These are phyloP conservation scores for Melinopterus prodromus DNA, from an alignment of 2,888 invertebrate genomes.

Conservation along the genomic window DNA sequence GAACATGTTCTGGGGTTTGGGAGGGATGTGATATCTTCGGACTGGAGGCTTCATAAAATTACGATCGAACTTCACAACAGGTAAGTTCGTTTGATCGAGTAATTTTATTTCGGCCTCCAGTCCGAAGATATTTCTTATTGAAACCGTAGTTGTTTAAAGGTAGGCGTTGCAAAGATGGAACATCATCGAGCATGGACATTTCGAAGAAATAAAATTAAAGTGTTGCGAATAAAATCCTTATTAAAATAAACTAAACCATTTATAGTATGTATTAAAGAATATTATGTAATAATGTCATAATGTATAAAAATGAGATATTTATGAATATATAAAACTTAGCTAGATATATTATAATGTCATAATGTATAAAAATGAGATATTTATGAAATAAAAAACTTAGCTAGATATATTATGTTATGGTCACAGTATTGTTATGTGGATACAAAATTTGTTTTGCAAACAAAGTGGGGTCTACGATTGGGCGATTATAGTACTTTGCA, in stretches of 20 bases:
- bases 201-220: not conserved
- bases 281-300: not conserved
- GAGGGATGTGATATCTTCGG: not conserved
- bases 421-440: not conserved
- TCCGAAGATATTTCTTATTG: slow-evolving; percentile 8
- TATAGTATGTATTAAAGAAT: not conserved
- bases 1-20: slow-evolving; percentile 4
- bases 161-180: not conserved
- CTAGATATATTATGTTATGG: not conserved
- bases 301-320: not conserved
- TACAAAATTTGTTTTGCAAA: not conserved
- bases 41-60: slow-evolving; percentile 11
- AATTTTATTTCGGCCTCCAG: slow-evolving; percentile 17
- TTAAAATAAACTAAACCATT: not conserved
- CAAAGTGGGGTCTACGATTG: not conserved
- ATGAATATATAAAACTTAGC: not conserved
- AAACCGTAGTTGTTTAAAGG: slow-evolving; percentile 8
- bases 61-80: slow-evolving; percentile 15
- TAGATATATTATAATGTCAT: not conserved
- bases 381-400: not conserved
- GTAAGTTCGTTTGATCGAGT: slow-evolving; percentile 14
- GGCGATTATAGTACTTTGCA: slow-evolving; percentile 1
- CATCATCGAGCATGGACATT: not conserved
- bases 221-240: not conserved
- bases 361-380: not conserved